Evolutionary conservation across 1,140 invertebrate genomes (phyloP), one percentile per base, ranked within the genome.

Genomic region (Camponotus pennsylvanicus): DNA sequence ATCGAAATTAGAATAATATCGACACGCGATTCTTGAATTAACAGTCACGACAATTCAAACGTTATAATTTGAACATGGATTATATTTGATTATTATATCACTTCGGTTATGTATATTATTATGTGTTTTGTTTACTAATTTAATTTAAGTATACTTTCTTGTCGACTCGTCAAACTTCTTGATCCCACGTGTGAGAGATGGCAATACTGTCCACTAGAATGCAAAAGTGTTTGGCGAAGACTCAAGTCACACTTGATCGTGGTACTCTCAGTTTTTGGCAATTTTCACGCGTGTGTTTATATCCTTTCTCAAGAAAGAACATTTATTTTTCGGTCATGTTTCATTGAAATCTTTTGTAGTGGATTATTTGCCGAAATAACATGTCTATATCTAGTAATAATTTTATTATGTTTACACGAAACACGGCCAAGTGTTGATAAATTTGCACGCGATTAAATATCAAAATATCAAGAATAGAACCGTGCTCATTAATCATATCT

Each of bases 391-490:
- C 34, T 55, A 69, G 69, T 9, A 49, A 83, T 67, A 83, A 61
- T 83, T 55, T 80, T 45, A 32, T 79, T 59, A 73, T 49, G 40
- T 75, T 59, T 40, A 55, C 21, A 21, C 4, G 40, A 73, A 27
- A 45, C 21, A 27, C 27, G 27, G 18, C 21, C 79, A 59, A 82
- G 27, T 59, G 67, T 82, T 37, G 79, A 34, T 32, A 27, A 42
- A 52, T 69, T 69, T 21, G 21, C 59, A 42, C 37, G 45, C 18
- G n/a, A 11, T 52, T 61, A 75, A 27, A 32, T 83, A 61, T 83
- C 42, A 75, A 75, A 83, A 37, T 7, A 52, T 13, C 55, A 18
- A 73, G 27, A 49, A 71, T 82, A 82, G 69, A 70, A 27, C 4
- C 40, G 18, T 8, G 40, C 55, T 49, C 79, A 11, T 82, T 40